These are phyloP conservation scores for Vicugna pacos DNA, from an alignment of 2,113 vertebrate species.

Conservation along the genomic window DNA sequence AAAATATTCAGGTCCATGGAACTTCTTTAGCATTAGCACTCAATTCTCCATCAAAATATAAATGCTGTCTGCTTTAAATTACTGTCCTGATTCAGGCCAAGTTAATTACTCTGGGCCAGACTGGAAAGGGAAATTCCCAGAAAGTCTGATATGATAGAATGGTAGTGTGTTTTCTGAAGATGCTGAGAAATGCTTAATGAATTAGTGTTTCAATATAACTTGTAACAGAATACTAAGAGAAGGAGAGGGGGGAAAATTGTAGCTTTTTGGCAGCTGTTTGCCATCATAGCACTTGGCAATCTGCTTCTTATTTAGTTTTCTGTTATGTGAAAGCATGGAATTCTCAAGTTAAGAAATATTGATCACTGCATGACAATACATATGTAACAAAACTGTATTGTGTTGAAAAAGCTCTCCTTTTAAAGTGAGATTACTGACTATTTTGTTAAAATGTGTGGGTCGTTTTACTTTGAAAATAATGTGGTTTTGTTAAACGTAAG, in stretches of 20 bases:
- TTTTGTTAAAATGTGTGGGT: conserved; percentile 58
- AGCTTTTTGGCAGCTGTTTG: conserved; percentile 71
- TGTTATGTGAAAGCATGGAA: conserved; percentile 74
- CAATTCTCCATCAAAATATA: conserved; percentile 58
- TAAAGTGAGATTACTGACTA: conserved; percentile 52
- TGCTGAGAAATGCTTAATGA: conserved; percentile 75
- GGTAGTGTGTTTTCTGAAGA: conserved; percentile 65
- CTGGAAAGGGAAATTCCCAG: conserved; percentile 77
- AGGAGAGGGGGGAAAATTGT: not conserved
- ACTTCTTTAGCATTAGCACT: conserved; percentile 65
- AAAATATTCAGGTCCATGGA: conserved; percentile 61
- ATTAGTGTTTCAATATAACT: conserved; percentile 72
- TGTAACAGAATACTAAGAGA: conserved; percentile 65
- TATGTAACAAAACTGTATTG: conserved; percentile 63
- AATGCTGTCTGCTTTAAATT: conserved; percentile 80
- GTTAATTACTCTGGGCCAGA: conserved; percentile 67
- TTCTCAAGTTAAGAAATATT: conserved; percentile 77
- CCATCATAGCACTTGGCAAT: conserved; percentile 69
- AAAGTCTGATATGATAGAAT: conserved; percentile 74
- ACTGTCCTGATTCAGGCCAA: conserved; percentile 70
- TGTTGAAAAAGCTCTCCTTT: conserved; percentile 64
- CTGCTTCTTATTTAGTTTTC: conserved; percentile 80
- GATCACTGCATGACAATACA: conserved; percentile 69
- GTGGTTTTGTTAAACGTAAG: conserved; percentile 69
- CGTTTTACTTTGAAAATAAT: conserved; percentile 68